Evolutionary conservation across 2,797 vertebrate genomes (phyloP), one percentile per base, ranked within the genome.

Genomic region (Philypnodon macrostomus): DNA sequence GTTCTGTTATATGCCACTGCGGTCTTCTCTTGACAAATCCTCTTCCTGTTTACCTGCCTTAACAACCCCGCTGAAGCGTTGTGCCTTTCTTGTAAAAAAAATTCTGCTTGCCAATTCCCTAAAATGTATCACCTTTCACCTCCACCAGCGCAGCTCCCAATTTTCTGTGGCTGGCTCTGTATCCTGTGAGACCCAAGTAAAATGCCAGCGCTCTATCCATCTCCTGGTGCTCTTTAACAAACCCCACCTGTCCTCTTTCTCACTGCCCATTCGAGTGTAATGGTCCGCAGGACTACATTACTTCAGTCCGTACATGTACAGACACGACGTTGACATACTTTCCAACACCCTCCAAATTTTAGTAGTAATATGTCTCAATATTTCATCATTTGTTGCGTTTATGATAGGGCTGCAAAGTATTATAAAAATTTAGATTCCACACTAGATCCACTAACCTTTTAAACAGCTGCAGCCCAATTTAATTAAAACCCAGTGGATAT

Each of bases 41-140:
- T 18, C 21, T 49, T 49, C 33, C 55, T 38, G 48, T 63, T 73
- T 68, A 67, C 59, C 70, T 57, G 65, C 52, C 67, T 44, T 33
- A 26, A 9, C 13, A 11, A 19, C 23, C 60, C 53, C 26, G 41
- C 44, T 65, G 62, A 73, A 72, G 61, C 56, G 56, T 18, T 27
- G 19, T 46, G 12, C 41, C 23, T 27, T 53, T 54, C 63, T 12
- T 32, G 27, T 37, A 36, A 67, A 56, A 54, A 30, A 46, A 33
- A 67, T 49, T 35, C 35, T 52, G 17, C 2, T 4, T 32, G 45
- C 23, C 12, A 1, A 69, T 78, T 70, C 32, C 11, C 30, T 12
- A 0, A 44, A 49, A 47, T 73, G 51, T 41, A 70, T 67, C 57
- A 47, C 33, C 18, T 35, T 36, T 48, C 53, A 18, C 55, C 42